Base-by-base conservation (phyloP, 2,113 vertebrate species). In the Sitta europaea region DNA sequence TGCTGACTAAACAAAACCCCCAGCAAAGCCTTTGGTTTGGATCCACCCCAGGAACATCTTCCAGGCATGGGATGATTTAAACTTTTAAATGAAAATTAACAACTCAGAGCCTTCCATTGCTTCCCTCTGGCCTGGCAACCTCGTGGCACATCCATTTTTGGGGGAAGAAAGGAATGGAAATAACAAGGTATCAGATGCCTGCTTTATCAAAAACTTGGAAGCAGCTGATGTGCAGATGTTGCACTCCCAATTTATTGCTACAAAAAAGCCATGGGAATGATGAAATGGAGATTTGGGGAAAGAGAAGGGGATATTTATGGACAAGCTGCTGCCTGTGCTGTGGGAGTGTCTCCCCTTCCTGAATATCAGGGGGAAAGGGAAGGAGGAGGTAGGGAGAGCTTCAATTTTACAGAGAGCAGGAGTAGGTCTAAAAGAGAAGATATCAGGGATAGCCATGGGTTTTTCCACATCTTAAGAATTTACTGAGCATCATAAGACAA, bases 191-290 rank as follows among this genome's bases (percentile, higher is more conserved):
- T 80, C 73, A 35, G 51, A 92, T 45, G 80, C n/a, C n/a, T 96
- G 66, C 51, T 95, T 95, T 90, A 94, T 92, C 90, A 94, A 76
- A 94, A 87, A 33, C 82, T 96, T 95, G 91, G 89, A 96, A 95
- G 57, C 76, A 65, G 33, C 75, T 57, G 53, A 71, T 77, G 81
- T 78, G 47, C 31, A 81, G 92, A 67, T 7, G 48, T 62, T 57
- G 6, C 63, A 40, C 3, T 36, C 55, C 48, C 94, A 68, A 96
- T 96, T 95, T 94, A 96, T 96, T 92, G 78, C 85, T 66, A 14
- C 78, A 79, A 59, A 90, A 87, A 86, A 92, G 71, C 45, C 33
- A 18, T 35, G 76, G 89, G 57, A 29, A 74, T 14, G n/a, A 94
- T 57, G 93, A 86, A 78, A 73, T 5, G 5, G 59, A 74, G 71